Evolutionary conservation across 2,888 invertebrate genomes (phyloP).

Genomic region (Plutella xylostella): DNA sequence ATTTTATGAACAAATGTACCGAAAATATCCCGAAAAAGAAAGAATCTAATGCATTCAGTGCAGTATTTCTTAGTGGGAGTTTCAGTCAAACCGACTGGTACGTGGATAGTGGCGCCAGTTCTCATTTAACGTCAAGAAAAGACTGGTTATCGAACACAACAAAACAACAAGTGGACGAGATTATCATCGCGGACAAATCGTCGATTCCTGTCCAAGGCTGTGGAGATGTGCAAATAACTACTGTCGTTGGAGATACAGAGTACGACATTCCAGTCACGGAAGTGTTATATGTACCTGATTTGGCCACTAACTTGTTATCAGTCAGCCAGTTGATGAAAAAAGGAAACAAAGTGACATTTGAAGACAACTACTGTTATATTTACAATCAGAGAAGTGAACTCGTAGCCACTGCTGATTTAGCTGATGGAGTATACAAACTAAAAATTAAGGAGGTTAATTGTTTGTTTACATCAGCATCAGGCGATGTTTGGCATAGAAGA

Average conservation of each 20-base stretch:
- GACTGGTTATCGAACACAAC: constrained; percentile 1
- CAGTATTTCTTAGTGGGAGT: constrained; percentile 14
- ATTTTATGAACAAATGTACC: constrained; percentile 13
- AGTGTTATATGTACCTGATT: constrained; percentile 10
- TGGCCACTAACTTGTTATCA: constrained; percentile 11
- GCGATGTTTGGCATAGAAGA: not conserved
- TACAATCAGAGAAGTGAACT: constrained; percentile 2
- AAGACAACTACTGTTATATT: constrained; percentile 5
- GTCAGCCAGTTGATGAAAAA: constrained; percentile 11
- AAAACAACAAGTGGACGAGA: not conserved
- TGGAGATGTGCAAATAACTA: constrained; percentile 9
- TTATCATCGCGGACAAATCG: constrained; percentile 6
- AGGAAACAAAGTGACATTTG: constrained; percentile 10
- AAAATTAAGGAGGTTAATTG: not conserved
- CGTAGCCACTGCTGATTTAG: constrained; percentile 6
- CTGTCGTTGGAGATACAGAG: not conserved
- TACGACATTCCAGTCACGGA: constrained; percentile 9
- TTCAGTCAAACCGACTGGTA: constrained; percentile 10
- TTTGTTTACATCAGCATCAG: not conserved
- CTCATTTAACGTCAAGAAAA: not conserved
- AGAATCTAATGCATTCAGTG: constrained; percentile 14
- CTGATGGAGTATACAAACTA: constrained; percentile 8
- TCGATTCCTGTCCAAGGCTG: constrained; percentile 9
- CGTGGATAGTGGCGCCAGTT: not conserved
- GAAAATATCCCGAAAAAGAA: too few species aligned